phyloP scores from a whole-genome alignment of 2,888 invertebrate species.

The Melanophora roralis region DNA sequence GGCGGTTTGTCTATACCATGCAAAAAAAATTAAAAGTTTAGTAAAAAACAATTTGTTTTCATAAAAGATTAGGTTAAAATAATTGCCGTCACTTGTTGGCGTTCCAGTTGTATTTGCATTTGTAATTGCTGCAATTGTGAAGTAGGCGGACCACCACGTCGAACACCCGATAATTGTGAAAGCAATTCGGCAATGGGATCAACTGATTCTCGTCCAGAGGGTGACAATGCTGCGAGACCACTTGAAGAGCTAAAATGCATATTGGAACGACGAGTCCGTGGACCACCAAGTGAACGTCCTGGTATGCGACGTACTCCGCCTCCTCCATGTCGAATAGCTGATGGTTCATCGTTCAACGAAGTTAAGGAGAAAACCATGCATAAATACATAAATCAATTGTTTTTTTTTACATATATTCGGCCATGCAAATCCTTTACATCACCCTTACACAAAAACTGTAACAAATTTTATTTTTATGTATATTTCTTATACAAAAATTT shows the following conservation, averaged over 20 bases:
- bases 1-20: slow-evolving; percentile 84
- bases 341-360: slow-evolving; percentile 87
- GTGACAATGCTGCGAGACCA: slow-evolving; percentile 90
- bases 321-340: slow-evolving; percentile 85
- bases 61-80: slow-evolving; percentile 23
- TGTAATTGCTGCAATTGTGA: slow-evolving; percentile 94
- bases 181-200: slow-evolving; percentile 98
- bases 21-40: slow-evolving; percentile 35
- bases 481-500: no score
- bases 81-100: slow-evolving; percentile 87
- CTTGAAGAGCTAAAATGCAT: slow-evolving; percentile 96
- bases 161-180: slow-evolving; percentile 95
- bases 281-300: slow-evolving; percentile 84
- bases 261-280: slow-evolving; percentile 90
- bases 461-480: no score
- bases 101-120: slow-evolving; percentile 95
- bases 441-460: no score
- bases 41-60: slow-evolving; percentile 13
- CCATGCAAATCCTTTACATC: not conserved
- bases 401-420: not conserved
- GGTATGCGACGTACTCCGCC: slow-evolving; percentile 87
- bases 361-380: slow-evolving; percentile 78
- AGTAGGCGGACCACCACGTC: slow-evolving; percentile 82
- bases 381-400: not conserved
- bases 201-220: slow-evolving; percentile 92